Evolutionary conservation across 2,113 vertebrate species (phyloP).

Genomic region (Meriones unguiculatus): DNA sequence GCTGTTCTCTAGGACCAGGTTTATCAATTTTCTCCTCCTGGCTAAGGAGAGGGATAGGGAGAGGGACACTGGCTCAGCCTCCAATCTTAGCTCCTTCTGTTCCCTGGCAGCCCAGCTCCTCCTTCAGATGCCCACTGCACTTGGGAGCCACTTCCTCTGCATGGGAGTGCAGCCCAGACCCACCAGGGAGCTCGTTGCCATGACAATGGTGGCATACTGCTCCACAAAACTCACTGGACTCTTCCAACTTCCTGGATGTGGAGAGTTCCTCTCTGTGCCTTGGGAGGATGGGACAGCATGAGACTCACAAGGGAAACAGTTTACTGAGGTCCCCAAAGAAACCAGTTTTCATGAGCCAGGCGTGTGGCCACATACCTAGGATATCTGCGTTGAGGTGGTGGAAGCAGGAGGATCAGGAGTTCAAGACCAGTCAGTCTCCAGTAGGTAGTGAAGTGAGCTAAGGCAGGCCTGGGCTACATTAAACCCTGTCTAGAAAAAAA

Average conservation of each 20-base stretch:
- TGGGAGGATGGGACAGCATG: background rate
- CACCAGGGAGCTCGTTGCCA: slow-evolving; percentile 72
- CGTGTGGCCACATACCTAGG: too few species aligned
- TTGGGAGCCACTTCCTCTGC: slow-evolving; percentile 29
- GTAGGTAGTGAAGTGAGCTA: background rate
- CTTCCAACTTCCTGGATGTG: slow-evolving; percentile 35
- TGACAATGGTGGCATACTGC: slow-evolving; percentile 33
- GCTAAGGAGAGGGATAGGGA: background rate
- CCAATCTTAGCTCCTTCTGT: background rate
- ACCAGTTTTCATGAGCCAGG: background rate
- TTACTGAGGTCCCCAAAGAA: background rate
- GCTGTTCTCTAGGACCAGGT: background rate
- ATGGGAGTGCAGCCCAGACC: slow-evolving; percentile 65
- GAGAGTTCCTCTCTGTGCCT: background rate
- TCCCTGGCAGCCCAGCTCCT: background rate
- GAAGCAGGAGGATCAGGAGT: background rate
- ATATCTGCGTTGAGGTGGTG: too few species aligned
- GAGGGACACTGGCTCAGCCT: background rate
- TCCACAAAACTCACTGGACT: slow-evolving; percentile 46
- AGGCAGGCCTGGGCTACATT: background rate
- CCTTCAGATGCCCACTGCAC: background rate
- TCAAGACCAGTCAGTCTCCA: background rate
- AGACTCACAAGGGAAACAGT: background rate
- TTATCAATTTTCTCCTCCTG: background rate
- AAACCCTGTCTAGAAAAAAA: background rate